These are phyloP conservation scores for Tricholaema leucomelas DNA, from an alignment of 2,113 vertebrate genomes.

Conservation along the genomic window DNA sequence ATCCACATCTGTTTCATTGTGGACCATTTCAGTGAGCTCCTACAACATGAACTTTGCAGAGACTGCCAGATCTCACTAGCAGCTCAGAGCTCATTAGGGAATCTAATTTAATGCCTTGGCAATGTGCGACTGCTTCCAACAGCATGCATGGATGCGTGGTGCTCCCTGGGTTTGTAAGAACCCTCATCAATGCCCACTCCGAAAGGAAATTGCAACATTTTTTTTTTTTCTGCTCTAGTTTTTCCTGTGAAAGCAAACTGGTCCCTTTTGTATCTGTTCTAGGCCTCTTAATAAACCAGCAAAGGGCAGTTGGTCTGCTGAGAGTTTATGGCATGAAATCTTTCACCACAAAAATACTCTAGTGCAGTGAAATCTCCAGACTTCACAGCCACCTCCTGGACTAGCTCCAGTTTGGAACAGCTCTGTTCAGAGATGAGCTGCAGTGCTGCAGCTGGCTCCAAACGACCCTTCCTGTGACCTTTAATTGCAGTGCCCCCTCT, in stretches of 20 bases:
- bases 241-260: not conserved
- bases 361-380: not conserved
- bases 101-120: not conserved
- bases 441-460: not conserved
- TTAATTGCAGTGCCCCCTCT: not conserved
- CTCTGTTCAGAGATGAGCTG: not conserved
- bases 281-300: not conserved
- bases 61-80: not conserved
- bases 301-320: not conserved
- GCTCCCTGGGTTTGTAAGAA: not conserved
- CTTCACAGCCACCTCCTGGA: not conserved
- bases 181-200: not conserved
- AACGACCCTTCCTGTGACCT: not conserved
- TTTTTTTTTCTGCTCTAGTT: not conserved
- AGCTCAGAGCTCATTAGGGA: not conserved
- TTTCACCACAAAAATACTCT: not conserved
- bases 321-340: not conserved
- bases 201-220: not conserved
- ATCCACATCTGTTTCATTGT: fast-evolving
- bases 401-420: not conserved
- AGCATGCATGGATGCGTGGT: fast-evolving
- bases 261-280: not conserved
- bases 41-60: not conserved
- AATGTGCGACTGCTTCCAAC: not conserved
- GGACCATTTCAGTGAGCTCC: not conserved